Evolutionary conservation across 2,113 vertebrate genomes (phyloP).

Genomic region (Archilochus colubris): DNA sequence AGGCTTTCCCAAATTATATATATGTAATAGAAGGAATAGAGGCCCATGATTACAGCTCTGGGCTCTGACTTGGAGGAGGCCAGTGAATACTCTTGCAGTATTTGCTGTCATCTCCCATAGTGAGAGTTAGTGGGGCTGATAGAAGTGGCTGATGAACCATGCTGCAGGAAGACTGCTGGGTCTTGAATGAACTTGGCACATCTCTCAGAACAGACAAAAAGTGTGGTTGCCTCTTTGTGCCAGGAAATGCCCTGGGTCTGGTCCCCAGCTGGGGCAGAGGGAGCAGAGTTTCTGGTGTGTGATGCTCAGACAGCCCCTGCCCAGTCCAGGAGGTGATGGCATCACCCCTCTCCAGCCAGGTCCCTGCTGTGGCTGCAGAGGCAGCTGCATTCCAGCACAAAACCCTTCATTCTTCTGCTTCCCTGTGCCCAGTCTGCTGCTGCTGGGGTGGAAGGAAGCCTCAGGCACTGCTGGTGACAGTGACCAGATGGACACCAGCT

Average conservation of each 20-base stretch:
- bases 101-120: background rate
- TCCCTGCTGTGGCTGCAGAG: background rate
- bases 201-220: background rate
- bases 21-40: background rate
- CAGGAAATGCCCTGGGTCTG: background rate
- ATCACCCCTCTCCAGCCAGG: background rate
- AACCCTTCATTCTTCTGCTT: constrained; percentile 25
- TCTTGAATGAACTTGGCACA: background rate
- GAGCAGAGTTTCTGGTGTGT: background rate
- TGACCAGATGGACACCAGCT: background rate
- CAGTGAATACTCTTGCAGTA: background rate
- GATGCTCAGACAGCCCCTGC: rapidly evolving
- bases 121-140: background rate
- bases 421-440: background rate
- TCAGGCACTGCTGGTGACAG: background rate
- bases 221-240: rapidly evolving
- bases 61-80: background rate
- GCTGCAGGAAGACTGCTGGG: background rate
- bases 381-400: background rate
- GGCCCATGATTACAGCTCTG: background rate
- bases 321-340: background rate
- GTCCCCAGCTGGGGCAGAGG: background rate
- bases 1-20: background rate
- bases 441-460: background rate
- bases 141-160: background rate